A percentile compares a stretch with the other conserved stretches of the same genome.
Evolutionary conservation across 2,888 invertebrate species (phyloP).

Genomic region (Amphipoea lucens): DNA sequence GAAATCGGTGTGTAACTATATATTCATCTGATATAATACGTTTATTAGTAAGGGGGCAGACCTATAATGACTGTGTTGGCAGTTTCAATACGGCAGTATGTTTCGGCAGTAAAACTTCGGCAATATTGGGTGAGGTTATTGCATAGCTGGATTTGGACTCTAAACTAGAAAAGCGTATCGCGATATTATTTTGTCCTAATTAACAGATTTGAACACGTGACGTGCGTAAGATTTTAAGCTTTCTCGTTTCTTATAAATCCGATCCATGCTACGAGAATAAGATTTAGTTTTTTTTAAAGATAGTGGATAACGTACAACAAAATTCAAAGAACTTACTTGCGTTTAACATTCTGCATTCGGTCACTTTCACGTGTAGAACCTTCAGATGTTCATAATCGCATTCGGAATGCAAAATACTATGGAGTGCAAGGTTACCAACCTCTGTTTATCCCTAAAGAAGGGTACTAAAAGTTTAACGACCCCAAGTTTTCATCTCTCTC

Average conservation of each 20-base stretch:
- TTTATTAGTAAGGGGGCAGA: constrained; percentile 8
- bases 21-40: too few relatives aligned
- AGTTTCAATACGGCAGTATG: constrained; percentile 8
- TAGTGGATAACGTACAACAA: neutral
- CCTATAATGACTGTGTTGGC: constrained; percentile 3
- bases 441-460: neutral
- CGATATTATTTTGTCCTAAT: neutral
- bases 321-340: neutral
- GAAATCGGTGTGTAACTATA: too few relatives aligned
- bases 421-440: neutral
- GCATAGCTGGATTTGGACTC: neutral
- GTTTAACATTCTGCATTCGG: neutral
- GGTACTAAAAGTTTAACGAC: neutral
- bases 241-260: neutral
- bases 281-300: neutral
- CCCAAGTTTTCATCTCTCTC: neutral
- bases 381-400: neutral
- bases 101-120: neutral
- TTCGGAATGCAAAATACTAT: neutral
- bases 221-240: neutral
- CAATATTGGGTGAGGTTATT: neutral
- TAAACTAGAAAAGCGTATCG: constrained; percentile 1
- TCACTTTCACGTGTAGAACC: neutral
- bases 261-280: neutral
- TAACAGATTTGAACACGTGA: neutral